Evolutionary conservation across 2,797 vertebrate genomes (phyloP).

Genomic region (Crotalus adamanteus): DNA sequence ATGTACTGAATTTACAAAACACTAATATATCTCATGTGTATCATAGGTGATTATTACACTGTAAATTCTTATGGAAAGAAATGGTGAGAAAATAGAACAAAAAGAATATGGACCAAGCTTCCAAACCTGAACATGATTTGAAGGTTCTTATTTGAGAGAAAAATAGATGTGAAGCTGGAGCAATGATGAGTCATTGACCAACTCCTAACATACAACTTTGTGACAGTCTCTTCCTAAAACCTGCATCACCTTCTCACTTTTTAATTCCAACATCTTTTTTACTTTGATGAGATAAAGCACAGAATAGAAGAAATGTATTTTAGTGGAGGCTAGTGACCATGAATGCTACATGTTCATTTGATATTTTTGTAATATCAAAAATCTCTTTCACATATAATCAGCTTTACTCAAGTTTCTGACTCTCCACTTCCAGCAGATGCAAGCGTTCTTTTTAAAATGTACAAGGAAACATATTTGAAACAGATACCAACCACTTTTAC

Average conservation of each 20-base stretch:
- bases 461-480: slow-evolving; percentile 44
- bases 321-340: neutral
- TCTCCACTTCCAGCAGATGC: slow-evolving; percentile 36
- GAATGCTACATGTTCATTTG: neutral
- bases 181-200: slow-evolving; percentile 28
- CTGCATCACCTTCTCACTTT: accelerated
- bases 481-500: slow-evolving; percentile 33
- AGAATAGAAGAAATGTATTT: neutral
- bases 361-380: neutral
- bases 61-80: slow-evolving; percentile 39
- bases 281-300: neutral
- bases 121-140: slow-evolving; percentile 36
- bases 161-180: slow-evolving; percentile 43
- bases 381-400: slow-evolving; percentile 50
- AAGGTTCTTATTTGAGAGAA: slow-evolving; percentile 41
- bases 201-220: neutral
- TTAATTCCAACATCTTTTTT: neutral
- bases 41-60: slow-evolving; percentile 22
- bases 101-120: slow-evolving; percentile 27
- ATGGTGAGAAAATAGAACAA: neutral
- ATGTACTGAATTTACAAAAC: neutral
- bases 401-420: slow-evolving; percentile 16
- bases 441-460: slow-evolving; percentile 30
- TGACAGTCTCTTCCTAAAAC: accelerated
- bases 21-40: slow-evolving; percentile 19